A percentile compares a stretch with the other conserved stretches of the same genome.
phyloP scores from a whole-genome alignment of 2,113 vertebrate genomes.

The Coturnix japonica region DNA sequence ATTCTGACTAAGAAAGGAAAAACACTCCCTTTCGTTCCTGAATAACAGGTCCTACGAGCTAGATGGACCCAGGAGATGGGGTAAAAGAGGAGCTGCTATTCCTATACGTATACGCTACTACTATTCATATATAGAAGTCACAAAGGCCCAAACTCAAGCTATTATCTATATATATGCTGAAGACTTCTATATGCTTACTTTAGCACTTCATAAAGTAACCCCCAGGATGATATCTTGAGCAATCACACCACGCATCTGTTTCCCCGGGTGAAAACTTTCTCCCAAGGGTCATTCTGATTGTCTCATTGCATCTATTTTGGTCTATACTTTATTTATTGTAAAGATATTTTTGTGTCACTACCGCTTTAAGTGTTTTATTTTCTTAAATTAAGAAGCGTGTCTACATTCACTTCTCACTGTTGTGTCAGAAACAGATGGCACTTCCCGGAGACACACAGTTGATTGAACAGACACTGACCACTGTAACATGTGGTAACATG shows the following conservation, averaged over 20 bases:
- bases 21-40: background rate
- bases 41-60: background rate
- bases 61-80: background rate
- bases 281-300: background rate
- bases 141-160: background rate
- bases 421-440: slow-evolving; percentile 65
- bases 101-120: background rate
- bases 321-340: background rate
- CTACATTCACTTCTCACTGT: slow-evolving; percentile 34
- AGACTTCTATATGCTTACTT: background rate
- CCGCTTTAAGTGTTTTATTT: background rate
- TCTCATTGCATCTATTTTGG: background rate
- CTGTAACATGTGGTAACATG: slow-evolving; percentile 61
- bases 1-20: background rate
- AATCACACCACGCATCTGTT: background rate
- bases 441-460: slow-evolving; percentile 62
- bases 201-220: background rate
- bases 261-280: background rate
- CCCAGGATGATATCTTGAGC: background rate
- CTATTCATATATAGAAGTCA: background rate
- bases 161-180: background rate
- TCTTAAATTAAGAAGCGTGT: slow-evolving; percentile 52
- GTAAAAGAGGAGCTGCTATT: background rate
- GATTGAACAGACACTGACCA: slow-evolving; percentile 53
- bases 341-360: background rate